Percentiles rank a stretch among this genome's conserved stretches.
Conservation (phyloP, 2,888 invertebrate genomes). For the Meandrusa payeni region DNA sequence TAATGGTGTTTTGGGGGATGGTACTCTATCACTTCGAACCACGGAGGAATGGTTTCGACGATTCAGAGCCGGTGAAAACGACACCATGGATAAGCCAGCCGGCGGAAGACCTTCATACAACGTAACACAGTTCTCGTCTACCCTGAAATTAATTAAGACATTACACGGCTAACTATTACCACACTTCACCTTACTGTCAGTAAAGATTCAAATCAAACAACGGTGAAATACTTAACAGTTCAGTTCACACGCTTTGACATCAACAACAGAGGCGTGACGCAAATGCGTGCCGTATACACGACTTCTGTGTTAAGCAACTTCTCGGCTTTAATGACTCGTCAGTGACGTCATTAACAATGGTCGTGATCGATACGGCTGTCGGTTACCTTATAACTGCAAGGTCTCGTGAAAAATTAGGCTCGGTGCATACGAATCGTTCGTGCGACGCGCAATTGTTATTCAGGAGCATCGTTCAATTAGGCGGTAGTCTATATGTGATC, state of each 20-base stretch:
- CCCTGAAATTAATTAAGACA: too few relatives aligned
- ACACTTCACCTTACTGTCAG: too few relatives aligned
- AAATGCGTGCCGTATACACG: constrained; percentile 42
- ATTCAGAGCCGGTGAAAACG: too few relatives aligned
- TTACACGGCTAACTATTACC: too few relatives aligned
- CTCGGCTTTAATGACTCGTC: constrained; percentile 27
- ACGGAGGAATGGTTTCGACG: too few relatives aligned
- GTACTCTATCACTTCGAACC: too few relatives aligned
- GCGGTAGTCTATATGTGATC: constrained; percentile 4
- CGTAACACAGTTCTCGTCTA: too few relatives aligned
- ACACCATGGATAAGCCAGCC: too few relatives aligned
- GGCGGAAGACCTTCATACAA: too few relatives aligned
- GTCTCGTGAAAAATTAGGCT: constrained; percentile 11
- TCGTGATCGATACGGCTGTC: constrained; percentile 22
- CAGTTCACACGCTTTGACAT: constrained; percentile 29
- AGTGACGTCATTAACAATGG: constrained; percentile 24
- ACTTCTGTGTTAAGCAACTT: constrained; percentile 43
- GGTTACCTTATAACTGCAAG: constrained; percentile 12
- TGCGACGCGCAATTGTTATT: not conserved
- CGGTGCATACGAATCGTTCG: constrained; percentile 4
- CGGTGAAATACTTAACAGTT: constrained; percentile 20
- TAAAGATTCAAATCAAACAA: constrained; percentile 25
- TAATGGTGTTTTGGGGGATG: too few relatives aligned
- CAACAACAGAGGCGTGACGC: constrained; percentile 38
- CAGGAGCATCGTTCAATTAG: not conserved